These are phyloP conservation scores for Caenorhabditis sp. DNA, from an alignment of 2,888 invertebrate genomes.

Conservation along the genomic window DNA sequence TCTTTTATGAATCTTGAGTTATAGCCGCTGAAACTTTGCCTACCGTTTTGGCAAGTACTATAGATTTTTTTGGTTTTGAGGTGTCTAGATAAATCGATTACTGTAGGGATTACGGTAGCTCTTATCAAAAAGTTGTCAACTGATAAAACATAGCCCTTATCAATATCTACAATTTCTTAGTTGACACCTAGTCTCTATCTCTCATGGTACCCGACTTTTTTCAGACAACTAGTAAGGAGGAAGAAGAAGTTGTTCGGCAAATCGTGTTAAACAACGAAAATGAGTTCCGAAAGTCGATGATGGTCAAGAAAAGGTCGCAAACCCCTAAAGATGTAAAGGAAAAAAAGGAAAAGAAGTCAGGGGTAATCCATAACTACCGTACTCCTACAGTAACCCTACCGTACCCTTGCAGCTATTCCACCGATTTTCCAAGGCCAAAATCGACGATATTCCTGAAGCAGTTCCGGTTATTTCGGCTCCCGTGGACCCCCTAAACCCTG, in stretches of 20 bases:
- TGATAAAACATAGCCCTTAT: background rate
- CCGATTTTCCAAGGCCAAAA: slow-evolving; percentile 31
- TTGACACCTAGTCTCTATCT: background rate
- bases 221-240: slow-evolving; percentile 26
- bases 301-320: slow-evolving; percentile 38
- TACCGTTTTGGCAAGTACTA: too few species aligned
- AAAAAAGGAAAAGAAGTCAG: slow-evolving; percentile 23
- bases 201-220: background rate
- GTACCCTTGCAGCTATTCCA: slow-evolving; percentile 4
- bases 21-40: too few species aligned
- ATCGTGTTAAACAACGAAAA: slow-evolving; percentile 33
- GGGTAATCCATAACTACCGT: background rate
- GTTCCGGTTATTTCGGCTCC: background rate
- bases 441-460: slow-evolving; percentile 28
- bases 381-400: background rate
- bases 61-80: too few species aligned
- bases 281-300: slow-evolving; percentile 34
- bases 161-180: background rate
- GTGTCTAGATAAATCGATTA: too few species aligned
- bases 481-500: slow-evolving; percentile 36
- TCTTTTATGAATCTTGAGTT: background rate
- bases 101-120: too few species aligned
- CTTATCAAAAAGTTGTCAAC: too few species aligned
- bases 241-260: slow-evolving; percentile 34
- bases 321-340: slow-evolving; percentile 45